These are phyloP conservation scores for Mamestra configurata DNA, from an alignment of 1,140 invertebrate genomes.

Conservation along the genomic window DNA sequence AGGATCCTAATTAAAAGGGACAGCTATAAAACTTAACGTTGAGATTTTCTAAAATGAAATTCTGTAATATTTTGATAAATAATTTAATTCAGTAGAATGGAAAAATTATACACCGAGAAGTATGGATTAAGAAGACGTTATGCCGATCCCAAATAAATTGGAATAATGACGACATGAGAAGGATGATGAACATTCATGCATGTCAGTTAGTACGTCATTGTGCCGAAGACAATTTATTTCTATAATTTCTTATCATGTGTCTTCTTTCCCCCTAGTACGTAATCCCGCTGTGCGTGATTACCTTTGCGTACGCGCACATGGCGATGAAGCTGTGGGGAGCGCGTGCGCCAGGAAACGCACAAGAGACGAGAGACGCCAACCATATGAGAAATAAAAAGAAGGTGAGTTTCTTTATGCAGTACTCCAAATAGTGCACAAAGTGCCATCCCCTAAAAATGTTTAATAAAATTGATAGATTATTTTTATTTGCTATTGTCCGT, in stretches of 20 bases:
- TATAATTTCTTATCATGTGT: conserved; percentile 18
- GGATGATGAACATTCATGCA: too few relatives aligned
- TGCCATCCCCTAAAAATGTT: too few relatives aligned
- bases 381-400: conserved; percentile 94
- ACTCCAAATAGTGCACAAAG: too few relatives aligned
- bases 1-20: background rate
- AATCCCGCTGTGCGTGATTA: conserved; percentile 93
- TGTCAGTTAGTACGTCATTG: too few relatives aligned
- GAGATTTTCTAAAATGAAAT: background rate
- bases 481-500: too few relatives aligned
- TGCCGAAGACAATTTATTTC: background rate
- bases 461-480: too few relatives aligned
- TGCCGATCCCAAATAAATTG: too few relatives aligned
- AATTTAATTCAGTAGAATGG: too few relatives aligned
- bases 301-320: conserved; percentile 94
- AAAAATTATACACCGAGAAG: too few relatives aligned
- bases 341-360: conserved; percentile 92
- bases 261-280: conserved; percentile 90
- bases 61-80: background rate
- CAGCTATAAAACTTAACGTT: background rate
- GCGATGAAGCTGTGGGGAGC: conserved; percentile 92
- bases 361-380: conserved; percentile 92
- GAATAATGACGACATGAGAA: too few relatives aligned
- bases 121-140: too few relatives aligned
- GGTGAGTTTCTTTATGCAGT: conserved; percentile 84